These are phyloP conservation scores for Drosophila murphyi DNA, from an alignment of 1,140 invertebrate species.

Conservation along the genomic window DNA sequence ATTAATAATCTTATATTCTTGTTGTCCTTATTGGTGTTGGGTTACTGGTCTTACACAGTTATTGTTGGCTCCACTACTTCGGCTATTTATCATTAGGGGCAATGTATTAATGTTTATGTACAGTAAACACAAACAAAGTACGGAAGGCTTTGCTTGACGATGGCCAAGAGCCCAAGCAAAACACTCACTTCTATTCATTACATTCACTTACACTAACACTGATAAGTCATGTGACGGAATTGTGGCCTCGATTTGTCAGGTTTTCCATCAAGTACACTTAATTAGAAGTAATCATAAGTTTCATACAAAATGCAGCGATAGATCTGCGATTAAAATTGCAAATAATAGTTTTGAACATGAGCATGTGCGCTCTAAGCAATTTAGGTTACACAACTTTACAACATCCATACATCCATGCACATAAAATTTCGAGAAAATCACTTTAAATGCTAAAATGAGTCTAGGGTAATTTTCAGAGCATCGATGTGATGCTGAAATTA, in stretches of 20 bases:
- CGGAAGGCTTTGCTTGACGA: conserved; percentile 11
- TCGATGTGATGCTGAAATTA: not conserved
- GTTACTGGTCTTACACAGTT: not conserved
- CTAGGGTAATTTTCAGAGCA: not conserved
- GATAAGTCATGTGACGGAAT: conserved; percentile 17
- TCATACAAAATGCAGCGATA: conserved; percentile 2
- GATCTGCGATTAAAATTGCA: conserved; percentile 40
- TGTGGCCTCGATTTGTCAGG: conserved; percentile 11
- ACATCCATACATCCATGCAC: not conserved
- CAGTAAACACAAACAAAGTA: conserved; percentile 45
- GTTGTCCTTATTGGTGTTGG: conserved; percentile 24
- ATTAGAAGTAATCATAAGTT: not conserved
- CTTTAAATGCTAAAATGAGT: not conserved
- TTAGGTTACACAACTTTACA: conserved; percentile 25
- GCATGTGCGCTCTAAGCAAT: conserved; percentile 7
- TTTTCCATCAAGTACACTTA: conserved; percentile 7
- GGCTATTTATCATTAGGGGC: conserved; percentile 47
- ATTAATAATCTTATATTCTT: conserved; percentile 39
- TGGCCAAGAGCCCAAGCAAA: conserved; percentile 27
- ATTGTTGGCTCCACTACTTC: conserved; percentile 14
- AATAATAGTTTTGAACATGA: conserved; percentile 58
- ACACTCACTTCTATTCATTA: conserved; percentile 13
- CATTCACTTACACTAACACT: not conserved
- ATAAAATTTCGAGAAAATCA: not conserved
- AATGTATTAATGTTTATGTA: conserved; percentile 62